Base-by-base conservation (phyloP, 2,113 vertebrate species). In the Oriolus oriolus region DNA sequence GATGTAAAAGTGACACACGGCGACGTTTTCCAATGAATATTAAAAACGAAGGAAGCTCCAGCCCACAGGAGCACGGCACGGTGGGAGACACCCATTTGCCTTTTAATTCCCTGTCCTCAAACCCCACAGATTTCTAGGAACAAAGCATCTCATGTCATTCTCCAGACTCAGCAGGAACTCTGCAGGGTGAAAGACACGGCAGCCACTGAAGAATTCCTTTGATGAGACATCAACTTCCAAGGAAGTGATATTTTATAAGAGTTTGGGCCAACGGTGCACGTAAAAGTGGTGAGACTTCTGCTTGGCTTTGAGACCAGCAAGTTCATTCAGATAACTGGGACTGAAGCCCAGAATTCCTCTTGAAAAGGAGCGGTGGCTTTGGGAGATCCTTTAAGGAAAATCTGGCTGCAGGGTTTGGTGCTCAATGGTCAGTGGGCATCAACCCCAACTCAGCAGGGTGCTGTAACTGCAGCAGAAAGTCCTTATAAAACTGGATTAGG, bases 21-120 rank as follows among this genome's bases (percentile, higher is more conserved):
- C 5, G 45, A 17, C 0, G 0, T 42, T 84, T 49, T 54, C n/a
- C 42, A 13, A 0, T 0, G 21, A 61, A 9, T 8, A 15, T 41
- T 18, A 64, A 65, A 8, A 4, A 20, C 10, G 4, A 6, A 78
- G 44, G 53, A 21, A 52, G 71, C 26, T 69, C 26, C 47, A 61
- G 33, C 17, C 41, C 31, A 3, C 2, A 28, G 37, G 9, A 71
- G 11, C 0, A 3, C 1, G 4, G 45, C 26, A 30, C 0, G 0
- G 39, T 18, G 39, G 53, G 41, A 64, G 15, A 16, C 56, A 54
- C 13, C 26, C 13, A 1, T 21, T 47, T 0, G 0, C 41, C 45
- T 49, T 60, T 60, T 17, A 47, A 33, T 56, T 31, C 33, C 35
- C 14, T 52, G 52, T 26, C 28, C 13, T 71, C 47, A 78, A 86